Percentiles rank a stretch among this genome's conserved stretches.
Conservation (phyloP, 2,797 vertebrate species). For the Chelmon rostratus region DNA sequence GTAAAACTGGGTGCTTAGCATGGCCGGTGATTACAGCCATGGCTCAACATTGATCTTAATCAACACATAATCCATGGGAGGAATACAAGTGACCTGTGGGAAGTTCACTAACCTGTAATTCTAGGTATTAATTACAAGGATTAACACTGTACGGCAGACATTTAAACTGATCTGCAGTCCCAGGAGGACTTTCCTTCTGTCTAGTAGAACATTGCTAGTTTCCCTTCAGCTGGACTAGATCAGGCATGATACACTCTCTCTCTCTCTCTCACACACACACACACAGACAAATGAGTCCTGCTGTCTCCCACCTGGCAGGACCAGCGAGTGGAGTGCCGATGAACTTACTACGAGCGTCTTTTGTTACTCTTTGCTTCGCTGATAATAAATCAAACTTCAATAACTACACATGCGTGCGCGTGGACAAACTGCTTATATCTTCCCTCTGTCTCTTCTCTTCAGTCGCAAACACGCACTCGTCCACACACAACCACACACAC, state of each 20-base stretch:
- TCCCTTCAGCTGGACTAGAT: slow-evolving; percentile 10
- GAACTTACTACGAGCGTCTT: slow-evolving; percentile 37
- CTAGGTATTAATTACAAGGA: background rate
- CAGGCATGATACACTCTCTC: slow-evolving; percentile 8
- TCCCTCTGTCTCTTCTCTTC: slow-evolving; percentile 19
- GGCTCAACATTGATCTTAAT: background rate
- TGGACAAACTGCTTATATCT: background rate
- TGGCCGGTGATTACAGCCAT: background rate
- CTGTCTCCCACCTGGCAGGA: slow-evolving; percentile 46
- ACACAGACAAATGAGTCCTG: slow-evolving; percentile 28
- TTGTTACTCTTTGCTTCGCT: slow-evolving; percentile 9
- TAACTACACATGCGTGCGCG: slow-evolving; percentile 17
- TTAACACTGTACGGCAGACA: background rate
- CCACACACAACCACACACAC: background rate
- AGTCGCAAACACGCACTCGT: slow-evolving; percentile 3
- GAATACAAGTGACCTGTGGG: background rate
- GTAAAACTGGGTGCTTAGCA: background rate
- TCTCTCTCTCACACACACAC: slow-evolving; percentile 14
- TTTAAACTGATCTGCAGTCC: background rate
- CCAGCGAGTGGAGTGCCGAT: slow-evolving; percentile 21
- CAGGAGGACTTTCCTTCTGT: background rate
- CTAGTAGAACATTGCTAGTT: background rate
- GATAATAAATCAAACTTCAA: slow-evolving; percentile 62
- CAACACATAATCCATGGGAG: background rate
- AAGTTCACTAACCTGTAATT: background rate